Base-by-base conservation (phyloP, 92 coral and sea anemone genomes). In the Parazoanthus swiftii region DNA sequence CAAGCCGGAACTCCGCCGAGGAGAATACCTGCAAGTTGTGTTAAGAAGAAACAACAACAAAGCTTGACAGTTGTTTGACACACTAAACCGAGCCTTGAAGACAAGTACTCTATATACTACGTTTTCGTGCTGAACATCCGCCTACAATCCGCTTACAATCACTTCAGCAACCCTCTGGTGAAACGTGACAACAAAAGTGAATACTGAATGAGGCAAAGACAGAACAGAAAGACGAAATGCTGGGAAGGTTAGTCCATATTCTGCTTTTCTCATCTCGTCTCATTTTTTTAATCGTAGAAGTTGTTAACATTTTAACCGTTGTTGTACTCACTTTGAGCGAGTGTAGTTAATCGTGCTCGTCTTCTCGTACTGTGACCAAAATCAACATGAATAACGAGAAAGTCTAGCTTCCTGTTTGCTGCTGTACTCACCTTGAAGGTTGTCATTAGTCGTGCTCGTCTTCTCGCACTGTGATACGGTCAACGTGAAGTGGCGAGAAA, bases 331-430 rank as follows among this genome's bases (percentile, higher is more conserved):
- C 99, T 94, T 95, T 96, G 37, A 95, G 86, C 6, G 33, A 29
- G 99, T 96, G 93, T 93, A 96, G 89, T 93, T 94, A 54, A 96
- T 96, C 76, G 99, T 95, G 80, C 88, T 96, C 5, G 95, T 91
- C 88, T 96, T 96, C 86, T 96, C 96, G 85, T 96, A 96, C 93
- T 96, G 96, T 15, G 98, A 29, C 43, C 33, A 29, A 39, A 3
- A 13, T 73, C 1, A 26, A 70, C 20, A 4, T 58, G 66, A 58
- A 58, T 26, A 16, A n/a, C 39, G 39, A 71, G 39, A 13, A 5
- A 35, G 43, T 36, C 37, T 35, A 63, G 25, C 2, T 5, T 10
- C 8, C 20, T 59, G 15, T 9, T 9, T 8, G 15, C 37, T 56
- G 26, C 8, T 82, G 36, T 67, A 42, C 92, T 10, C 89, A 91